A percentile compares a stretch with the other conserved stretches of the same genome.
Conservation (phyloP, 2,113 vertebrate genomes). For the Lathamus discolor region DNA sequence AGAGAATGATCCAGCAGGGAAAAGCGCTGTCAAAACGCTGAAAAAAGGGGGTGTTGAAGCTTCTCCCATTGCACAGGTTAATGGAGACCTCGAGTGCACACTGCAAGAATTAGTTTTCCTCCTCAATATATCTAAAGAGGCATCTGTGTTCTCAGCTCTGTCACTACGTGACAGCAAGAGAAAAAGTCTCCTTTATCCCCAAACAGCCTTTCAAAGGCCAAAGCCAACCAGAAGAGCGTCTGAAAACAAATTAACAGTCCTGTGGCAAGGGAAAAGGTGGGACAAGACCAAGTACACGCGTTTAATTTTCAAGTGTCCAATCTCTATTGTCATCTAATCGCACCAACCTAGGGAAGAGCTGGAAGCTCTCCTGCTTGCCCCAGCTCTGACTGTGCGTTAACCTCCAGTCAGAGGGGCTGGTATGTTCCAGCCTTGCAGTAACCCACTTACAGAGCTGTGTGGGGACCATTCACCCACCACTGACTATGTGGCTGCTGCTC, state of each 20-base stretch:
- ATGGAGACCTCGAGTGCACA: not conserved
- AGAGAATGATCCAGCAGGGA: not conserved
- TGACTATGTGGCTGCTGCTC: not conserved
- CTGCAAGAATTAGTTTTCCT: not conserved
- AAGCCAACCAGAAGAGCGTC: not conserved
- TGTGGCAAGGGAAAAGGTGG: not conserved
- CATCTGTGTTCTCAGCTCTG: not conserved
- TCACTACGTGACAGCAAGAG: not conserved
- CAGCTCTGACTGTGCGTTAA: not conserved
- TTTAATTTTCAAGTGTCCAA: not conserved
- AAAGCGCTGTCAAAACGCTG: not conserved
- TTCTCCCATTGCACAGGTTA: not conserved
- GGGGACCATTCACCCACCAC: not conserved
- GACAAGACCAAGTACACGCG: not conserved
- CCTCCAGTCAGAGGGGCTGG: not conserved
- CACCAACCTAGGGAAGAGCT: not conserved
- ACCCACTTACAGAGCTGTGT: not conserved
- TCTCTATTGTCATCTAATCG: not conserved
- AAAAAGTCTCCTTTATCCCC: not conserved
- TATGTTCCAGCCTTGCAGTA: not conserved
- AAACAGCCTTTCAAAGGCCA: not conserved
- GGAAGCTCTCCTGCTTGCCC: not conserved
- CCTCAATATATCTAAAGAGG: not conserved
- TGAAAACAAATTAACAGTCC: not conserved
- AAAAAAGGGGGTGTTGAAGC: not conserved